Base-by-base conservation (phyloP, 2,888 invertebrate species). In the Tethea ocularis region DNA sequence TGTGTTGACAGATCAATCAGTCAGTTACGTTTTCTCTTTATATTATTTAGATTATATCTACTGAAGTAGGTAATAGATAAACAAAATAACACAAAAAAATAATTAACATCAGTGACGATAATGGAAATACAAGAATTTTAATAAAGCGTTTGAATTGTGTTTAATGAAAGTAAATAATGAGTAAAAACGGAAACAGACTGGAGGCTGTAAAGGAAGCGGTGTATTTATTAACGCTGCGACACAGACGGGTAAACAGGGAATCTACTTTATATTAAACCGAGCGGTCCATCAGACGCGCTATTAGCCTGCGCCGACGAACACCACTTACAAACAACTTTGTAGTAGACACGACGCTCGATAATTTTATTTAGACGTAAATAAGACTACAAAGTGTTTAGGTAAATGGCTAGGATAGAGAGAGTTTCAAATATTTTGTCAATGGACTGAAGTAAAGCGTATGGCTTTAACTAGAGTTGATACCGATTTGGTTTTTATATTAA, bases 221-320 rank as follows among this genome's bases (percentile, higher is more conserved):
- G 84, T 86, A 86, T 86, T 89, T 88, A 89, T 88, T 84, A 87
- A 85, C 82, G 78, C 79, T 77, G 84, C 78, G 85, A 87, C 84
- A 86, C 81, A 83, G 84, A 60, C 83, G 81, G 72, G 86, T 84
- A 89, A 88, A 88, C 83, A 88, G 70, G 69, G 80, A 81, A 82
- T 82, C 88, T 87, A 82, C 84, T 88, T 88, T 87, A 87, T 88
- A 89, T 89, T 87, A 89, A 89, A 86, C 83, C 80, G 77, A 81
- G 81, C 80, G 80, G 82, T 79, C 84, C 83, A 84, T 84, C 84
- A 82, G 82, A 78, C 71, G 73, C 71, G 80, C 82, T 82, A 82
- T 87, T 83, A 85, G 81, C 77, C 78, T 69, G 71, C 72, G 65
- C 55, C 70, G 72, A 64, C 66, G 65, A 69, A 61, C 57, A 61